Conservation (phyloP, 2,113 vertebrate genomes). For the Elanoides forficatus region DNA sequence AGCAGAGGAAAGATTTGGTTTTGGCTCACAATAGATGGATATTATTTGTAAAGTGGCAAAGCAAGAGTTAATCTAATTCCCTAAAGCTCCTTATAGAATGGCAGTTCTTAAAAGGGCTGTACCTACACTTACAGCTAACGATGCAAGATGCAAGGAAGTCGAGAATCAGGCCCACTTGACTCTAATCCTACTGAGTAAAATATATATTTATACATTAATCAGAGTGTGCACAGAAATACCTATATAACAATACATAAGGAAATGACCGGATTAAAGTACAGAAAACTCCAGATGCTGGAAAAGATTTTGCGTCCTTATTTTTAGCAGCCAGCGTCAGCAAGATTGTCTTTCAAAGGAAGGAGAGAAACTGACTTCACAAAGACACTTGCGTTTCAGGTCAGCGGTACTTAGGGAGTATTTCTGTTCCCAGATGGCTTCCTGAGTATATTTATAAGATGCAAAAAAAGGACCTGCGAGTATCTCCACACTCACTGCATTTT, state of each 20-base stretch:
- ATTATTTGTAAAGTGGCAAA: background rate
- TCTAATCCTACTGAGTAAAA: conserved; percentile 50
- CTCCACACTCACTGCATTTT: conserved; percentile 13
- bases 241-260: conserved; percentile 57
- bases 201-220: conserved; percentile 60
- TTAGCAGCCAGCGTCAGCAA: conserved; percentile 61
- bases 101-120: conserved; percentile 1
- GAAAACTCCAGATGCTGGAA: conserved; percentile 62
- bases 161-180: conserved; percentile 49
- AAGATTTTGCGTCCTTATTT: conserved; percentile 42
- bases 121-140: background rate
- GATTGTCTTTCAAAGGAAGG: conserved; percentile 60
- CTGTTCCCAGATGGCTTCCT: conserved; percentile 61
- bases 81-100: conserved; percentile 23
- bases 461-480: conserved; percentile 13
- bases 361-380: conserved; percentile 56
- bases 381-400: conserved; percentile 59
- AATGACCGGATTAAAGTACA: conserved; percentile 50
- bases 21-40: background rate
- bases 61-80: conserved; percentile 43
- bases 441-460: conserved; percentile 49
- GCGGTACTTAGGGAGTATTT: conserved; percentile 50
- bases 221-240: conserved; percentile 54
- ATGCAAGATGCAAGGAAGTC: conserved; percentile 32
- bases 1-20: background rate